Conservation (phyloP, 2,888 invertebrate species). For the Stenodema calcarata region DNA sequence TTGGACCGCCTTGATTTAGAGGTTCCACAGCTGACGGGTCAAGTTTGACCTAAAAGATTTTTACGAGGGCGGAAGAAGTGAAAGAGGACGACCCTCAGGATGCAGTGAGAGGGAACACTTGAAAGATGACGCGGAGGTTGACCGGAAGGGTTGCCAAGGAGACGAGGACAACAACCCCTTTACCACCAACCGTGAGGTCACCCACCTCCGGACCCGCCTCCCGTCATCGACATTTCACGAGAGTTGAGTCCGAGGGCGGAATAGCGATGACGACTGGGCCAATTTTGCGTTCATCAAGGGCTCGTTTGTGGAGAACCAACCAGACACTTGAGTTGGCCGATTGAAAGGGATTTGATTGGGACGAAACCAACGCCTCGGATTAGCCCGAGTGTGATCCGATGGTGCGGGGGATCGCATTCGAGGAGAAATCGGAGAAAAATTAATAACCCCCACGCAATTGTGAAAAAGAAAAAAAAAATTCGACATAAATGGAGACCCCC, state of each 20-base stretch:
- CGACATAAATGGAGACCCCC: too few relatives aligned
- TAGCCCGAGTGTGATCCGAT: too few relatives aligned
- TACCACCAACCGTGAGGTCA: background rate
- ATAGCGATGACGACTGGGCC: background rate
- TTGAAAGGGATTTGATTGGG: background rate
- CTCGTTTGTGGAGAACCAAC: background rate
- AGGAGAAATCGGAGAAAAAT: too few relatives aligned
- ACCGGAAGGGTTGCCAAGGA: slow-evolving; percentile 4
- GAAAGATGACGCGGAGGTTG: background rate
- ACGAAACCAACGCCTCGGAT: too few relatives aligned
- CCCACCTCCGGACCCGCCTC: background rate
- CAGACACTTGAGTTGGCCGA: background rate
- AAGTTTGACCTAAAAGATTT: too few relatives aligned
- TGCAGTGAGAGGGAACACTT: background rate
- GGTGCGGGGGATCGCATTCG: too few relatives aligned
- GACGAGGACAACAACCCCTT: slow-evolving; percentile 11
- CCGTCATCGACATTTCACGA: background rate
- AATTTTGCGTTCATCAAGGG: background rate
- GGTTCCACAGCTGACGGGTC: too few relatives aligned
- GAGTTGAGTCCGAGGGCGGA: background rate
- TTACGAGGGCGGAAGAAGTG: background rate
- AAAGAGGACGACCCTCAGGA: background rate
- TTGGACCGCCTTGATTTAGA: too few relatives aligned
- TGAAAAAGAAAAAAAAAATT: too few relatives aligned
- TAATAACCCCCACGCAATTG: too few relatives aligned